Percentiles rank a stretch among this genome's conserved stretches.
Evolutionary conservation across 2,888 invertebrate genomes (phyloP).

Genomic region (Thymelicus sylvestris): DNA sequence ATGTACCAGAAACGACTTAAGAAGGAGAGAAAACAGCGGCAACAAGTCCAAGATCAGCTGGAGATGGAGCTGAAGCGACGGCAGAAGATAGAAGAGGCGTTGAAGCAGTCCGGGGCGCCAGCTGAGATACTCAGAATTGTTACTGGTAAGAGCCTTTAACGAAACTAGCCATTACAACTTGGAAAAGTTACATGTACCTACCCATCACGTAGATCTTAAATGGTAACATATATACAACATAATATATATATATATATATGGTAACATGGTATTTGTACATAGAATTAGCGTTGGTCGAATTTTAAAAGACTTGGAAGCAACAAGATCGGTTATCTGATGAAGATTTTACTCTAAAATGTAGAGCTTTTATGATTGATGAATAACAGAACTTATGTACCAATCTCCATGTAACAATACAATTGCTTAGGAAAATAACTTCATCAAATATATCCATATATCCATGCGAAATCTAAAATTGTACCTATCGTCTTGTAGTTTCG

Average conservation of each 20-base stretch:
- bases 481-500: constrained; percentile 20
- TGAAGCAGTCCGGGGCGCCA: constrained; percentile 90
- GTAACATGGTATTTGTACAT: no score
- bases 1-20: constrained; percentile 95
- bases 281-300: no score
- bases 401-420: no score
- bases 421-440: not conserved
- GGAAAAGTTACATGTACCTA: no score
- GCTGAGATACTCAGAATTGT: constrained; percentile 91
- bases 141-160: constrained; percentile 85
- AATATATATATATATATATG: no score
- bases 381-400: no score
- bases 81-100: constrained; percentile 91
- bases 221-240: no score
- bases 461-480: constrained; percentile 30
- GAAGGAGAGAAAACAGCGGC: constrained; percentile 93
- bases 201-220: no score
- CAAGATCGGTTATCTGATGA: no score
- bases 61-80: constrained; percentile 92
- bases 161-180: not conserved
- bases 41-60: constrained; percentile 93
- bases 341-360: no score
- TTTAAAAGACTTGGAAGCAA: no score
- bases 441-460: constrained; percentile 25
- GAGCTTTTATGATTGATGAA: no score